Conservation (phyloP, 1,140 invertebrate species). For the Monochamus saltuarius region DNA sequence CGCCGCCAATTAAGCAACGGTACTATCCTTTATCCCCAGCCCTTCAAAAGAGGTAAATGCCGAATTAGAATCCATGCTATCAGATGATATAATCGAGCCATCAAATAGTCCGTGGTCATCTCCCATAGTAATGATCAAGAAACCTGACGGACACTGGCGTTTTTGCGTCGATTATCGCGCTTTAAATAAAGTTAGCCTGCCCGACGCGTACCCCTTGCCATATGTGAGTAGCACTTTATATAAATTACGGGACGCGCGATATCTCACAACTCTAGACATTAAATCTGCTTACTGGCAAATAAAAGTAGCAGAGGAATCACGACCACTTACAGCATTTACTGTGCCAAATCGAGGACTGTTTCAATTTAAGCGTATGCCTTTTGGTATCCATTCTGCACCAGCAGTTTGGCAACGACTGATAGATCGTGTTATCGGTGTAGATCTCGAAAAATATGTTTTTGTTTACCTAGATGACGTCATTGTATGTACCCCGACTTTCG, state of each 20-base stretch:
- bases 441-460: slow-evolving; percentile 25
- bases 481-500: slow-evolving; percentile 36
- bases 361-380: slow-evolving; percentile 25
- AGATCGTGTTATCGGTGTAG: slow-evolving; percentile 26
- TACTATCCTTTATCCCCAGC: slow-evolving; percentile 11
- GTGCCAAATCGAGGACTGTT: slow-evolving; percentile 37
- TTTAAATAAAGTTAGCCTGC: slow-evolving; percentile 13
- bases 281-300: slow-evolving; percentile 51
- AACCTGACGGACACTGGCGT: slow-evolving; percentile 51
- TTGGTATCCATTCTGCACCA: slow-evolving; percentile 51
- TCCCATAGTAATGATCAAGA: slow-evolving; percentile 53
- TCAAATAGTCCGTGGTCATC: slow-evolving; percentile 45
- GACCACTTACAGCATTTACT: slow-evolving; percentile 51
- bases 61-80: slow-evolving; percentile 34
- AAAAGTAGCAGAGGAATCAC: slow-evolving; percentile 40
- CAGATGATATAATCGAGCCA: slow-evolving; percentile 30
- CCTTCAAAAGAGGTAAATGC: slow-evolving; percentile 10
- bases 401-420: slow-evolving; percentile 29
- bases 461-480: slow-evolving; percentile 47
- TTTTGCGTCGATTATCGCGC: slow-evolving; percentile 39
- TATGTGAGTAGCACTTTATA: slow-evolving; percentile 33
- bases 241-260: slow-evolving; percentile 37
- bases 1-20: slow-evolving; percentile 9
- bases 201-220: slow-evolving; percentile 16
- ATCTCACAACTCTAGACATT: slow-evolving; percentile 42